Evolutionary conservation across 2,888 invertebrate genomes (phyloP).

Genomic region (Strigamia transsilvanica): DNA sequence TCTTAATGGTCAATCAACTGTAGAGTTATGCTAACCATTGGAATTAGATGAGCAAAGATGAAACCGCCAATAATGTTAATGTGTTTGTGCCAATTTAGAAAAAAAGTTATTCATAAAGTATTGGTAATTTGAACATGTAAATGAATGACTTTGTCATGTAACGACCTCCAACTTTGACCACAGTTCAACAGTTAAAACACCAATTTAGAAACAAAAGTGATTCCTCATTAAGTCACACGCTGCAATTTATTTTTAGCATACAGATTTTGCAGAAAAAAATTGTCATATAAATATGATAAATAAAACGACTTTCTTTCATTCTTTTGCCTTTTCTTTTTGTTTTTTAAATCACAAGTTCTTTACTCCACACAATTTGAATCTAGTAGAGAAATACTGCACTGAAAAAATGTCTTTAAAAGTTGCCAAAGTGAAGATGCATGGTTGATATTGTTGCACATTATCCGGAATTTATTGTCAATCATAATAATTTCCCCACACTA

Average conservation of each 20-base stretch:
- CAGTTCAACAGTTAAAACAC: neutral
- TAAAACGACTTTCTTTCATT: neutral
- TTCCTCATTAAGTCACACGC: neutral
- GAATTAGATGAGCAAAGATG: neutral
- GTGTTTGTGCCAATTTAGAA: neutral
- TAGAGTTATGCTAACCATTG: constrained; percentile 4
- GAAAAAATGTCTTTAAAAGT: neutral
- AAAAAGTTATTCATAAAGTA: neutral
- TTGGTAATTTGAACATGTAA: neutral
- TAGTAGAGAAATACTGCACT: neutral
- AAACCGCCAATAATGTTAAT: neutral
- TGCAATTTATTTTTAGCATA: neutral
- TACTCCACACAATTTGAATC: neutral
- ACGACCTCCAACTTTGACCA: constrained; percentile 25
- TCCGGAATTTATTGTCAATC: too few species aligned
- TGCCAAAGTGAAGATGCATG: too few species aligned
- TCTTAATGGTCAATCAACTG: constrained; percentile 26
- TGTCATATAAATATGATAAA: neutral
- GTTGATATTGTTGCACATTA: too few species aligned
- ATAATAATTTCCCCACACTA: too few species aligned
- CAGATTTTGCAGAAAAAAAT: neutral
- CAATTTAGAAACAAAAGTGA: constrained; percentile 17
- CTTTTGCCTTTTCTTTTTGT: too few species aligned
- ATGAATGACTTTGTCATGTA: neutral
- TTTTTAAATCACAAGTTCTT: too few species aligned